phyloP scores from a whole-genome alignment of 2,113 vertebrate species.

The Engraulis encrasicolus region DNA sequence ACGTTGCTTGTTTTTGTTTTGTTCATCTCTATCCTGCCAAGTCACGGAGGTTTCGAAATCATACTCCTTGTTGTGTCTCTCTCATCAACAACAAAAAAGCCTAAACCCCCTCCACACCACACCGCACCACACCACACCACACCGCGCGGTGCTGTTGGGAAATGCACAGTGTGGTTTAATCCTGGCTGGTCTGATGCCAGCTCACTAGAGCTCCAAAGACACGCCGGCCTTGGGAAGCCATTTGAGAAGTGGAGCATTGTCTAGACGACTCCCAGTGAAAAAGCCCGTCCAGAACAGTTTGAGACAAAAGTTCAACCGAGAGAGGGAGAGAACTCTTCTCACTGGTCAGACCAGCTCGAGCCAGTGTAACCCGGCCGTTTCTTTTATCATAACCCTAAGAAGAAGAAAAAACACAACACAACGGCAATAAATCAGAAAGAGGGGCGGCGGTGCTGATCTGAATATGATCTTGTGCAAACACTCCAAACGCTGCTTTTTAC shows the following conservation, averaged over 20 bases:
- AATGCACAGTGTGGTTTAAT: constrained; percentile 16
- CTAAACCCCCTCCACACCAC: too few relatives aligned
- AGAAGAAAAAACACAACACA: neutral
- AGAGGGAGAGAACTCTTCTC: too few relatives aligned
- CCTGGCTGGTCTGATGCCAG: constrained; percentile 8
- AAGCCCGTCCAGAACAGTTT: neutral
- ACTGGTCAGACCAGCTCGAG: neutral
- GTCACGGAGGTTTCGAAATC: neutral
- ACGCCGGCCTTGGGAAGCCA: neutral
- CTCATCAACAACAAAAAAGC: too few relatives aligned
- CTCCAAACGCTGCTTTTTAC: neutral
- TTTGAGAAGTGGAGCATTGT: neutral
- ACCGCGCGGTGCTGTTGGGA: constrained; percentile 11
- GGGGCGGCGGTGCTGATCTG: neutral
- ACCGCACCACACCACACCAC: neutral
- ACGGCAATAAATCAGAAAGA: neutral
- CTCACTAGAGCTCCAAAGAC: neutral
- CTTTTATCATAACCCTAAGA: neutral
- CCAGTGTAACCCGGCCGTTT: neutral
- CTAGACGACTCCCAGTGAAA: constrained; percentile 13
- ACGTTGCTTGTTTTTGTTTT: neutral
- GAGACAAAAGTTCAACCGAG: neutral
- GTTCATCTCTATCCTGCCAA: neutral
- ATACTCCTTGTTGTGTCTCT: neutral
- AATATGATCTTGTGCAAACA: constrained; percentile 8